Conservation (phyloP, 2,888 invertebrate species). For the Trichopoda pennipes region DNA sequence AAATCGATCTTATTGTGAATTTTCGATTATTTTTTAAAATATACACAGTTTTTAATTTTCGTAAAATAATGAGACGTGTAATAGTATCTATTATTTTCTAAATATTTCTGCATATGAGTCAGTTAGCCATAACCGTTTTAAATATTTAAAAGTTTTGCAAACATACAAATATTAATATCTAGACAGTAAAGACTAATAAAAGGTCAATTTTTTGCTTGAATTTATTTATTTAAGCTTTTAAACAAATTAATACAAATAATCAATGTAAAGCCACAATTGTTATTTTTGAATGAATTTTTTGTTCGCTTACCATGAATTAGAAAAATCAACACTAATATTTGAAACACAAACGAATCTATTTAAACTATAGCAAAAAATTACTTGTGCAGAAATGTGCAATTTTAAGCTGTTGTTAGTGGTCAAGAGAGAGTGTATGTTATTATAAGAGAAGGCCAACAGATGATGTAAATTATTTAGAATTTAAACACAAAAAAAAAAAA, state of each 20-base stretch:
- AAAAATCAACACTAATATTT: slow-evolving; percentile 35
- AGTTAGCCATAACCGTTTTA: neutral
- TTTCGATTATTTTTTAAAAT: too few species aligned
- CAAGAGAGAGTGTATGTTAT: neutral
- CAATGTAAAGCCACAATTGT: slow-evolving; percentile 65
- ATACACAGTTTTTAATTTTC: too few species aligned
- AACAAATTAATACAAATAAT: slow-evolving; percentile 65
- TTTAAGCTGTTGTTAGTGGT: neutral
- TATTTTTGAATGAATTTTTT: slow-evolving; percentile 32
- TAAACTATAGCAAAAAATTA: neutral
- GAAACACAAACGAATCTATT: slow-evolving; percentile 3
- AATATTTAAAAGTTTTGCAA: neutral
- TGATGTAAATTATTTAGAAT: neutral
- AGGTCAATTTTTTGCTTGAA: neutral
- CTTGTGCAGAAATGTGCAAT: neutral
- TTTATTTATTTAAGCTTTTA: slow-evolving; percentile 37
- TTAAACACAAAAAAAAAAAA: slow-evolving; percentile 2
- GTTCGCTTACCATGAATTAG: neutral
- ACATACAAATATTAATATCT: neutral
- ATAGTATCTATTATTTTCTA: too few species aligned
- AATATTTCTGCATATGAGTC: too few species aligned
- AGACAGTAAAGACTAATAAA: slow-evolving; percentile 14
- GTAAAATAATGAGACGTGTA: too few species aligned
- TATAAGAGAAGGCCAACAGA: neutral
- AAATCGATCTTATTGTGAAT: too few species aligned